Evolutionary conservation across 2,888 invertebrate genomes (phyloP).

Genomic region (Amorpha juglandis): DNA sequence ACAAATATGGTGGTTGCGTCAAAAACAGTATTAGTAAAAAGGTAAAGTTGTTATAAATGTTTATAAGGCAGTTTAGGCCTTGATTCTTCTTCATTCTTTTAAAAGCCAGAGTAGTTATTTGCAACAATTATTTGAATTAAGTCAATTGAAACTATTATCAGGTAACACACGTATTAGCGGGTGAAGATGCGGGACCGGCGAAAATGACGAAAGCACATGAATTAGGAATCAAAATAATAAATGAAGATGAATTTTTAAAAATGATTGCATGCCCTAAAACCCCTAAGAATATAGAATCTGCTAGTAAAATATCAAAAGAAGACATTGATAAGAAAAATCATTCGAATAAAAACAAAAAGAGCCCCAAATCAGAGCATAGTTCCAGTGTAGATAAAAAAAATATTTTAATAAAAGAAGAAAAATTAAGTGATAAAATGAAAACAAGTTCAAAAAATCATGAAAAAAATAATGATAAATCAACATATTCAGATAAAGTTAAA

Average conservation of each 20-base stretch:
- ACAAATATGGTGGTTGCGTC: conserved; percentile 91
- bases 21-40: conserved; percentile 90
- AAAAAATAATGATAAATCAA: neutral
- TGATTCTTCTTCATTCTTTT: no score
- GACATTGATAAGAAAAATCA: conserved; percentile 48
- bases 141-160: conserved; percentile 39
- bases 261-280: conserved; percentile 86
- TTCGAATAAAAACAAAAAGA: conserved; percentile 39
- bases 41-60: conserved; percentile 62
- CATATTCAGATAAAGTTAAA: neutral
- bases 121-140: neutral
- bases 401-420: conserved; percentile 38
- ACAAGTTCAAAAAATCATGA: conserved; percentile 31
- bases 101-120: neutral
- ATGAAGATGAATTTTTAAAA: conserved; percentile 92
- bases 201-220: conserved; percentile 91
- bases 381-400: conserved; percentile 36
- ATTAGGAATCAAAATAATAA: conserved; percentile 88
- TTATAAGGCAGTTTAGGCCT: neutral
- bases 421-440: conserved; percentile 38
- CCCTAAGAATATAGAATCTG: conserved; percentile 31
- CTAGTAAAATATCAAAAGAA: conserved; percentile 41
- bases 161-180: conserved; percentile 92
- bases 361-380: conserved; percentile 32
- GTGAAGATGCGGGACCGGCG: conserved; percentile 93